phyloP scores from a whole-genome alignment of 2,888 invertebrate species.

The Cephus spinipes region DNA sequence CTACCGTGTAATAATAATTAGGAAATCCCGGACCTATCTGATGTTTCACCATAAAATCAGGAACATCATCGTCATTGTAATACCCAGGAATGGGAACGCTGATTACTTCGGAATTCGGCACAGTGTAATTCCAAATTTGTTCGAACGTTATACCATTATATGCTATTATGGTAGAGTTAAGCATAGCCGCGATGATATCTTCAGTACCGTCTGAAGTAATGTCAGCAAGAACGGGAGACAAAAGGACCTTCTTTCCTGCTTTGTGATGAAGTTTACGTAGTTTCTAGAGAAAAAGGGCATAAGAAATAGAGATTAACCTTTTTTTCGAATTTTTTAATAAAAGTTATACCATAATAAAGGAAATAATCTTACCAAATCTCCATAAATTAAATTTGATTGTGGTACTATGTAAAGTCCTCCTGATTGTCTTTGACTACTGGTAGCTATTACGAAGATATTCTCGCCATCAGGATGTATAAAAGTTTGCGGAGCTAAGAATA shows the following conservation, averaged over 20 bases:
- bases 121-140: constrained; percentile 80
- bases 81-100: constrained; percentile 83
- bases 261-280: constrained; percentile 72
- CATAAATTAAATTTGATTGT: constrained; percentile 70
- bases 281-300: constrained; percentile 59
- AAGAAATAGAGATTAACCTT: not conserved
- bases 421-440: constrained; percentile 78
- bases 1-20: constrained; percentile 79
- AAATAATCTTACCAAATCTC: constrained; percentile 61
- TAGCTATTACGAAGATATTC: constrained; percentile 76
- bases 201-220: constrained; percentile 77
- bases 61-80: constrained; percentile 80
- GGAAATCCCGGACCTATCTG: constrained; percentile 79
- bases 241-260: constrained; percentile 75
- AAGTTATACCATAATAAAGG: not conserved
- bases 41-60: constrained; percentile 83
- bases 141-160: constrained; percentile 77
- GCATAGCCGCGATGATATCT: constrained; percentile 80
- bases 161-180: constrained; percentile 79
- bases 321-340: constrained; percentile 10
- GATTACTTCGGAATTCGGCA: constrained; percentile 77
- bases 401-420: constrained; percentile 78
- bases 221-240: constrained; percentile 77
- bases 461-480: constrained; percentile 73
- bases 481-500: constrained; percentile 80